Evolutionary conservation across 2,888 invertebrate species (phyloP).

Genomic region (Archaeoteleia sp.): DNA sequence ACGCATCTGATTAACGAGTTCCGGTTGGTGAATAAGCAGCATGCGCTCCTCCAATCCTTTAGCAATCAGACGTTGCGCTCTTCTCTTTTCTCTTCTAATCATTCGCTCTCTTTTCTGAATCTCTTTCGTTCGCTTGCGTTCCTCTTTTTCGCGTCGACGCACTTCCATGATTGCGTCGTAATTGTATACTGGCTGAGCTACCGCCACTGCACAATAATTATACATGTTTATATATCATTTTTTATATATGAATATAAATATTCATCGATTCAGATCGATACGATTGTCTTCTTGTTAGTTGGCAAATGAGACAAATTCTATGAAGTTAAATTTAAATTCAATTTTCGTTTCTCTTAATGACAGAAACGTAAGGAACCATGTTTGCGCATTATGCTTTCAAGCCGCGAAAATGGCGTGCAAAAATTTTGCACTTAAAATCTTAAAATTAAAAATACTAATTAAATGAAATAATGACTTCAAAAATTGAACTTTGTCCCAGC

Average conservation of each 20-base stretch:
- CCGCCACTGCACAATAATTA: slow-evolving; percentile 11
- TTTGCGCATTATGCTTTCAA: too few species aligned
- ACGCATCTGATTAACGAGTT: slow-evolving; percentile 49
- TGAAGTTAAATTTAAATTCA: too few species aligned
- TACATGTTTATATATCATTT: slow-evolving; percentile 3
- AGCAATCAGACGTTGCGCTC: slow-evolving; percentile 54
- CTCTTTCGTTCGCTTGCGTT: slow-evolving; percentile 68
- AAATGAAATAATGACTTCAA: too few species aligned
- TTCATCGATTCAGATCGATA: background rate
- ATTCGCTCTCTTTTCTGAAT: slow-evolving; percentile 66
- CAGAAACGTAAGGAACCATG: too few species aligned
- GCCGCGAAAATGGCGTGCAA: too few species aligned
- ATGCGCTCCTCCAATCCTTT: slow-evolving; percentile 43
- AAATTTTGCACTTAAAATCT: too few species aligned
- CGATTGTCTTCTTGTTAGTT: too few species aligned
- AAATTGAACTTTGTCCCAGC: too few species aligned
- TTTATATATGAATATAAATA: background rate
- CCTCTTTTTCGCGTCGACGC: slow-evolving; percentile 68
- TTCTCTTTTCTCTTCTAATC: slow-evolving; percentile 61
- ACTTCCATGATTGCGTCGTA: slow-evolving; percentile 72
- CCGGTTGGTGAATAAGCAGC: slow-evolving; percentile 56
- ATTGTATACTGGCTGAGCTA: slow-evolving; percentile 69
- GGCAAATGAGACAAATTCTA: too few species aligned
- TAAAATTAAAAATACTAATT: too few species aligned
- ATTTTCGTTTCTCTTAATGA: too few species aligned